phyloP scores from a whole-genome alignment of 2,797 vertebrate genomes.

The Chaenodraco wilsoni region DNA sequence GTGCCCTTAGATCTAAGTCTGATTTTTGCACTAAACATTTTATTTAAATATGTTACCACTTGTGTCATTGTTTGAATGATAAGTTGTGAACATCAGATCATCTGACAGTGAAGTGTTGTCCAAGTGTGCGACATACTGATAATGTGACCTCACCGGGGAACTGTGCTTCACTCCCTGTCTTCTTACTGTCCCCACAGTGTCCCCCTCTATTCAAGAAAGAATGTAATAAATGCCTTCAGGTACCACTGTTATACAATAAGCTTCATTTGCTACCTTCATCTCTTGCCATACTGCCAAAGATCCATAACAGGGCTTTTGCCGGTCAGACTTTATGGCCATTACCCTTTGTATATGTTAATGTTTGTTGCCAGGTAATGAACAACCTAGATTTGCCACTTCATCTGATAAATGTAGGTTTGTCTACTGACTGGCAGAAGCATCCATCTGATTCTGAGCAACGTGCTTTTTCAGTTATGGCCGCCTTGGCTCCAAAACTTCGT shows the following conservation, averaged over 20 bases:
- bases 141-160: conserved; percentile 45
- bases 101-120: conserved; percentile 38
- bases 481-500: conserved; percentile 21
- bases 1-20: not conserved
- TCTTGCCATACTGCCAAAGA: conserved; percentile 68
- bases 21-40: conserved; percentile 20
- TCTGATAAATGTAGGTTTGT: conserved; percentile 53
- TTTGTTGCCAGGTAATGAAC: conserved; percentile 48
- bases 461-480: conserved; percentile 21
- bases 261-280: conserved; percentile 80
- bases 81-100: conserved; percentile 43
- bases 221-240: conserved; percentile 92
- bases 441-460: conserved; percentile 31
- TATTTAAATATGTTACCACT: conserved; percentile 31
- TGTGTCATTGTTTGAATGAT: conserved; percentile 43
- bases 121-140: conserved; percentile 22
- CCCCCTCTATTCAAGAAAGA: conserved; percentile 91
- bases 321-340: conserved; percentile 22
- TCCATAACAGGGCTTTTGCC: conserved; percentile 45
- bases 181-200: conserved; percentile 87
- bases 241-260: conserved; percentile 82
- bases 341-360: conserved; percentile 47
- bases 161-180: conserved; percentile 73
- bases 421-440: conserved; percentile 33
- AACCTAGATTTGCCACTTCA: conserved; percentile 52